Conservation (phyloP, 2,888 invertebrate species). For the Iphiclides podalirius region DNA sequence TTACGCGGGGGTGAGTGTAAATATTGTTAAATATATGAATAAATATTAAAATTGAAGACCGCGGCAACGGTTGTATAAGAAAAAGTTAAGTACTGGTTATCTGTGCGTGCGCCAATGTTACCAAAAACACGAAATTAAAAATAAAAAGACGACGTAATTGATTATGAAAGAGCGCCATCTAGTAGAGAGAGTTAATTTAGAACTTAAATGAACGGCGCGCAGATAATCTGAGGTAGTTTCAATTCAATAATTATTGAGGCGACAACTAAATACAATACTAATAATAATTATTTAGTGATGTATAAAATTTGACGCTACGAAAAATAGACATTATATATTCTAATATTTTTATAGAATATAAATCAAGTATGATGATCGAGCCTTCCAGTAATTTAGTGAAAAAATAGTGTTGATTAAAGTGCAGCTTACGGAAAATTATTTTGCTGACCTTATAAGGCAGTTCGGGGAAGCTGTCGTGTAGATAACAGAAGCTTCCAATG, state of each 20-base stretch:
- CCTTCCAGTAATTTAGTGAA: slow-evolving; percentile 79
- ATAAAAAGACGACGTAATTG: slow-evolving; percentile 35
- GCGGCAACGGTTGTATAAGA: slow-evolving; percentile 51
- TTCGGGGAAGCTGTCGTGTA: slow-evolving; percentile 49
- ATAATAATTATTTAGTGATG: slow-evolving; percentile 63
- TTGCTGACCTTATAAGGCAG: slow-evolving; percentile 73
- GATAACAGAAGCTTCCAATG: slow-evolving; percentile 64
- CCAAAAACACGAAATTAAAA: slow-evolving; percentile 42
- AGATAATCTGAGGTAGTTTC: slow-evolving; percentile 41
- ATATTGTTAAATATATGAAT: slow-evolving; percentile 41
- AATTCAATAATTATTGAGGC: slow-evolving; percentile 41
- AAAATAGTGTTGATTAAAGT: slow-evolving; percentile 47
- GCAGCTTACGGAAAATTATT: slow-evolving; percentile 65
- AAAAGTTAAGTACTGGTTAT: slow-evolving; percentile 44
- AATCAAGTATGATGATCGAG: slow-evolving; percentile 74
- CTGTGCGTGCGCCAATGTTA: slow-evolving; percentile 39
- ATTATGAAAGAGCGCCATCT: slow-evolving; percentile 40
- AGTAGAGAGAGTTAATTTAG: slow-evolving; percentile 19
- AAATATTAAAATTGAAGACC: slow-evolving; percentile 32
- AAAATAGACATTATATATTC: slow-evolving; percentile 64
- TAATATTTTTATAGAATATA: slow-evolving; percentile 80
- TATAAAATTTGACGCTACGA: slow-evolving; percentile 61
- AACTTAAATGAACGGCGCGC: no score
- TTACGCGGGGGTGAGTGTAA: slow-evolving; percentile 48
- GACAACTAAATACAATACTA: slow-evolving; percentile 58